Conservation (phyloP, 2,797 vertebrate genomes). For the Rhinogobio ventralis region DNA sequence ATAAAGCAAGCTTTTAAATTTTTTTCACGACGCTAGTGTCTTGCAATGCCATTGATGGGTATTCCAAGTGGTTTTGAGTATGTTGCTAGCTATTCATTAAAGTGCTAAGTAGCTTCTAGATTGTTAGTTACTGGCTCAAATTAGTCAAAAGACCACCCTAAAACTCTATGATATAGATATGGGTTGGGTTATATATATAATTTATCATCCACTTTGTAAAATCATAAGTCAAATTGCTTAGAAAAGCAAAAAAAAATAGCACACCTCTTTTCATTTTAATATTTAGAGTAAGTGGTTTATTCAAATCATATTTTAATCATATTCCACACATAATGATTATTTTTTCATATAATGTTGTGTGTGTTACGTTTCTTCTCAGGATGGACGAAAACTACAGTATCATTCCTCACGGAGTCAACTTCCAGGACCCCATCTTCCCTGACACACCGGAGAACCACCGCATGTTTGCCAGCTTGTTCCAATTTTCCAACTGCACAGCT, state of each 20-base stretch:
- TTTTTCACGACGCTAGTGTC: neutral
- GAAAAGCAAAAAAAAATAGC: neutral
- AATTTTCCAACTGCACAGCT: constrained; percentile 85
- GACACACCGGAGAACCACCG: constrained; percentile 83
- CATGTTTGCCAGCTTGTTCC: constrained; percentile 85
- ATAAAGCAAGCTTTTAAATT: neutral
- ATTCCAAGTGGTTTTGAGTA: neutral
- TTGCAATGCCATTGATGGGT: neutral
- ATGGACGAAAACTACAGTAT: constrained; percentile 88
- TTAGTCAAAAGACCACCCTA: neutral
- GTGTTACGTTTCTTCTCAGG: constrained; percentile 64
- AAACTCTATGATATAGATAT: neutral
- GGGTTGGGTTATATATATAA: no score
- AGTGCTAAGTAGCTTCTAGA: neutral
- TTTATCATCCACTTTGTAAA: neutral
- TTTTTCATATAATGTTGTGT: neutral
- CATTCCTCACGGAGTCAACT: constrained; percentile 86
- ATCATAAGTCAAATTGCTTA: neutral
- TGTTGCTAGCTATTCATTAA: neutral
- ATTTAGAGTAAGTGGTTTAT: neutral
- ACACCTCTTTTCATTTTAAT: neutral
- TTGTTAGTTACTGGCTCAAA: neutral
- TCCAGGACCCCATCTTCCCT: constrained; percentile 85
- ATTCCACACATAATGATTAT: neutral
- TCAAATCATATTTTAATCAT: neutral